Percentiles rank a stretch among this genome's conserved stretches.
phyloP scores from a whole-genome alignment of 35 echinoderm and acorn worm species.

The Patiria miniata region DNA sequence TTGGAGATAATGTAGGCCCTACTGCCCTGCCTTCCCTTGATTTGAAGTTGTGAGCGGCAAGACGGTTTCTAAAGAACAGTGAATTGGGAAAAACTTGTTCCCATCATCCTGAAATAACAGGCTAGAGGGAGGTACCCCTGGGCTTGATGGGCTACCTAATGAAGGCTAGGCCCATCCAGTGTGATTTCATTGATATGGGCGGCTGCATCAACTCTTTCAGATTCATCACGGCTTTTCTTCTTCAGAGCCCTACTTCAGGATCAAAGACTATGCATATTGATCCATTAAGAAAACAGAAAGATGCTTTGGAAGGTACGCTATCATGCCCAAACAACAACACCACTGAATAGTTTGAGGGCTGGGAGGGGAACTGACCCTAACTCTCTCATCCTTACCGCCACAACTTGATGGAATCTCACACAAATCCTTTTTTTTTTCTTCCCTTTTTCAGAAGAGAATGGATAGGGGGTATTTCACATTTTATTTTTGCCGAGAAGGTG shows the following conservation, averaged over 20 bases:
- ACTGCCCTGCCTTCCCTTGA: background rate
- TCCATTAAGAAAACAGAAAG: slow-evolving; percentile 3
- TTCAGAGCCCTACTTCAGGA: too few relatives aligned
- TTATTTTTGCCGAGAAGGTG: background rate
- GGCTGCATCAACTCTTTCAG: background rate
- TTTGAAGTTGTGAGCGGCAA: background rate
- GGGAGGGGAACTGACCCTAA: background rate
- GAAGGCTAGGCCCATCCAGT: background rate
- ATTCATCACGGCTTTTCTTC: too few relatives aligned
- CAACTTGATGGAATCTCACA: background rate
- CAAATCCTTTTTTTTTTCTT: too few relatives aligned
- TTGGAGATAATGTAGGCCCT: slow-evolving; percentile 8
- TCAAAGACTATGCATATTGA: background rate
- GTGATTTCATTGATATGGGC: background rate
- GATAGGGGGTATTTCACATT: too few relatives aligned
- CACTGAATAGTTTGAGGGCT: background rate
- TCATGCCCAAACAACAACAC: background rate
- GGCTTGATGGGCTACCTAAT: slow-evolving; percentile 1
- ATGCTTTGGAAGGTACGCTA: background rate
- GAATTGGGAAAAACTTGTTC: background rate
- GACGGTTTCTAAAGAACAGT: background rate
- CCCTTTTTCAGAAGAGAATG: too few relatives aligned
- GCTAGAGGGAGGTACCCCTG: background rate
- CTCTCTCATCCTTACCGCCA: background rate
- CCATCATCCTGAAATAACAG: slow-evolving; percentile 23